A percentile compares a stretch with the other conserved stretches of the same genome.
Evolutionary conservation across 2,797 vertebrate species (phyloP).

Genomic region (Gobio occitaniae): DNA sequence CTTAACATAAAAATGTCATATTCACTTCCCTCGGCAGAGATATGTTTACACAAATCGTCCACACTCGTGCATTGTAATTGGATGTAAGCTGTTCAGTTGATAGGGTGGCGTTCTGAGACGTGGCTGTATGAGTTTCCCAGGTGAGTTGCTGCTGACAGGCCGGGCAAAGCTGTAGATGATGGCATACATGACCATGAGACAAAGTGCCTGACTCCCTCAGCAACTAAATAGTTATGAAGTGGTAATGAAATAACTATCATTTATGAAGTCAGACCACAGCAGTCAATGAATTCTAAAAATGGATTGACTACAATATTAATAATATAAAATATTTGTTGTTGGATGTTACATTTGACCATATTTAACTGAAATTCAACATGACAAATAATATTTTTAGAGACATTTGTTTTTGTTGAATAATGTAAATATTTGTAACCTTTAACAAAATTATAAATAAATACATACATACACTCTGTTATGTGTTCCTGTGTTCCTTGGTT

Average conservation of each 20-base stretch:
- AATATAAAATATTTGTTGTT: background rate
- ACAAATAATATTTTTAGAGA: background rate
- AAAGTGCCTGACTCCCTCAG: background rate
- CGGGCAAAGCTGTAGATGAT: slow-evolving; percentile 32
- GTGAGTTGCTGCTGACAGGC: slow-evolving; percentile 52
- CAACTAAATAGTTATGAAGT: background rate
- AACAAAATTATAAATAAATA: background rate
- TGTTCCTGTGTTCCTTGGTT: background rate
- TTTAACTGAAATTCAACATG: background rate
- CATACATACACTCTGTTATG: background rate
- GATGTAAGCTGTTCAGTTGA: slow-evolving; percentile 61
- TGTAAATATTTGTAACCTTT: background rate
- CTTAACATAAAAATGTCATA: slow-evolving; percentile 46
- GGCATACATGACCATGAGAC: slow-evolving; percentile 20
- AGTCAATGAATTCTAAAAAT: background rate
- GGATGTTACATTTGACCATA: background rate
- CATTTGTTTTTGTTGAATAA: background rate
- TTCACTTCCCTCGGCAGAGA: slow-evolving; percentile 44
- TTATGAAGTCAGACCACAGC: background rate
- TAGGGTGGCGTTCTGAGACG: slow-evolving; percentile 39
- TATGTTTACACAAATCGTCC: slow-evolving; percentile 51
- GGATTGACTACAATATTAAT: background rate
- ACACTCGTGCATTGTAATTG: slow-evolving; percentile 55
- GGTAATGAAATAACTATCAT: background rate
- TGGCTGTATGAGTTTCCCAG: slow-evolving; percentile 44